phyloP scores from a whole-genome alignment of 2,113 vertebrate species.

The Trichomycterus rosablanca region DNA sequence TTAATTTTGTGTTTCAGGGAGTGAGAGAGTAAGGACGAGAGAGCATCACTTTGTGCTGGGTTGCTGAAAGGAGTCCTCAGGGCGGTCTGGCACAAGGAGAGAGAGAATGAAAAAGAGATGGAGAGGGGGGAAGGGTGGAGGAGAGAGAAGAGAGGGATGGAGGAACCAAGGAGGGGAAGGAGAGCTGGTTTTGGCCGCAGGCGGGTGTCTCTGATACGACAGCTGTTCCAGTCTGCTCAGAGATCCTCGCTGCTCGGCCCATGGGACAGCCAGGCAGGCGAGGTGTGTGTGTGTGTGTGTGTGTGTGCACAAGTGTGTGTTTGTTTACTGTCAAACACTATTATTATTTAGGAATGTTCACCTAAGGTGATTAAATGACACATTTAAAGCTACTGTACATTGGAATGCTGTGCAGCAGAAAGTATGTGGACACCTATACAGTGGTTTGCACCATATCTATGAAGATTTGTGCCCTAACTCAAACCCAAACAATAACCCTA shows the following conservation, averaged over 20 bases:
- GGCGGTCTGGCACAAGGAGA: conserved; percentile 42
- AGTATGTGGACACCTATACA: no score
- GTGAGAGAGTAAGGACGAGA: neutral
- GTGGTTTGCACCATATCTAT: no score
- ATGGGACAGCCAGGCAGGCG: conserved; percentile 6
- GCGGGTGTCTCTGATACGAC: conserved; percentile 44
- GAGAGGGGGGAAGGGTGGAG: conserved; percentile 2
- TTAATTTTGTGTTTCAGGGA: conserved; percentile 42
- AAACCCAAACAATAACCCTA: no score
- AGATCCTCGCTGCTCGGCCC: conserved; percentile 28
- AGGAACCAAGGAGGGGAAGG: conserved; percentile 36
- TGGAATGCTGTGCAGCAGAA: no score
- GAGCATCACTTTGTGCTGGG: conserved; percentile 1
- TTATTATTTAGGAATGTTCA: no score
- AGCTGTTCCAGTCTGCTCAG: conserved; percentile 37
- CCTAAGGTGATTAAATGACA: no score
- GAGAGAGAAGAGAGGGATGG: conserved; percentile 16
- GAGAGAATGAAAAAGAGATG: neutral
- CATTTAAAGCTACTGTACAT: no score
- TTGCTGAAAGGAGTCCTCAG: conserved; percentile 29
- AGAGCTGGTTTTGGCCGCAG: conserved; percentile 32
- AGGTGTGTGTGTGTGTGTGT: conserved; percentile 11
- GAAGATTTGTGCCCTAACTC: no score
- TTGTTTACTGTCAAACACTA: conserved; percentile 1
- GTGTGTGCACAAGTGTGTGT: neutral